phyloP scores from a whole-genome alignment of 2,888 invertebrate species.

The Tenthredo amoena region DNA sequence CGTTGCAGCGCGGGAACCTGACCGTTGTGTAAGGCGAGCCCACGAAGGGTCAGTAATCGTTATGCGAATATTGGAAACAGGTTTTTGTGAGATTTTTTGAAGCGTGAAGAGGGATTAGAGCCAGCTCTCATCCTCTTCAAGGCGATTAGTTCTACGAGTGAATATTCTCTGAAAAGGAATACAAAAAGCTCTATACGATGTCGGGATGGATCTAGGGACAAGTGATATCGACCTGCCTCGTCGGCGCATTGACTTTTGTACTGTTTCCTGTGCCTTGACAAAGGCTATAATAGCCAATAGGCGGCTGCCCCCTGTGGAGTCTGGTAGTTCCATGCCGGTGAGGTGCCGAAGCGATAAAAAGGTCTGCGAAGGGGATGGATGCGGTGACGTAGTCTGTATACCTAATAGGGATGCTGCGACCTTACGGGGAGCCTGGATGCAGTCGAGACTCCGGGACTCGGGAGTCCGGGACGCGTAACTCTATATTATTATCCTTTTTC shows the following conservation, averaged over 20 bases:
- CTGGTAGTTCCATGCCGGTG: constrained; percentile 3
- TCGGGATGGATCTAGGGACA: neutral
- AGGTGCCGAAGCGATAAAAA: constrained; percentile 52
- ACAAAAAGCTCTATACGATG: neutral
- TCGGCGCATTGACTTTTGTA: constrained; percentile 38
- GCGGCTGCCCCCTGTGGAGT: constrained; percentile 50
- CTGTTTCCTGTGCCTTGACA: constrained; percentile 37
- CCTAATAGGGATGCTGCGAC: constrained; percentile 55
- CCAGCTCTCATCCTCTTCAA: neutral
- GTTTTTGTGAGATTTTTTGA: neutral
- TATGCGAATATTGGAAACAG: constrained; percentile 2
- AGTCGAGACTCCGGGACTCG: constrained; percentile 52
- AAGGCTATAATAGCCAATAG: constrained; percentile 51
- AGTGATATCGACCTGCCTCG: constrained; percentile 35
- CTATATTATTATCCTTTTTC: constrained; percentile 78
- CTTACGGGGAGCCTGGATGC: constrained; percentile 51
- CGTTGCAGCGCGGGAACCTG: constrained; percentile 25
- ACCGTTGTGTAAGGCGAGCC: neutral
- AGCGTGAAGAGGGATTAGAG: neutral
- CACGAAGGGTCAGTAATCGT: neutral
- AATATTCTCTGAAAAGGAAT: neutral
- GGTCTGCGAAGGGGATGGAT: constrained; percentile 24
- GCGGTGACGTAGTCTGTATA: constrained; percentile 46
- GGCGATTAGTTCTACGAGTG: neutral
- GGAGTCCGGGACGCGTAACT: constrained; percentile 67